Percentiles rank a stretch among this genome's conserved stretches.
Conservation (phyloP, 2,888 invertebrate genomes). For the Cerceris ruficornis region DNA sequence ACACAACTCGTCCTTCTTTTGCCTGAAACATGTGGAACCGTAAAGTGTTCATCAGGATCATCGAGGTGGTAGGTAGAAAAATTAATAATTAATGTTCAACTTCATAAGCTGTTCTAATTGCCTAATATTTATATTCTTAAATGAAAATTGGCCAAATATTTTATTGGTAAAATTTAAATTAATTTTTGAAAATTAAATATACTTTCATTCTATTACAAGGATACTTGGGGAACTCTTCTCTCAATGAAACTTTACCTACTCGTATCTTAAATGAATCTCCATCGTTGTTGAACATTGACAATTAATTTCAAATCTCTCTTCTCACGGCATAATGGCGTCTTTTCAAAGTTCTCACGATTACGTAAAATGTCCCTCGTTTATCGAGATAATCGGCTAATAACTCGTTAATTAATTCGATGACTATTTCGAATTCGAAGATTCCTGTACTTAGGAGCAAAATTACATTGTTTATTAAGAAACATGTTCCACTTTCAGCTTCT, state of each 20-base stretch:
- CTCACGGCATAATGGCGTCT: not conserved
- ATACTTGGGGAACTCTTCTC: not conserved
- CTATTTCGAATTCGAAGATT: not conserved
- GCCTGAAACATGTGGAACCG: constrained; percentile 78
- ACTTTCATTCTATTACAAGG: not conserved
- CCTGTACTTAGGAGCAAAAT: not conserved
- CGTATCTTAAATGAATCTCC: not conserved
- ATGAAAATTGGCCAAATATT: not conserved
- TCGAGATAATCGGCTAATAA: not conserved
- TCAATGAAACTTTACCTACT: not conserved
- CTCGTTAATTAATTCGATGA: not conserved
- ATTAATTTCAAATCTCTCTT: constrained; percentile 19
- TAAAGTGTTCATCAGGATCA: constrained; percentile 78
- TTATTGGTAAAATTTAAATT: not conserved
- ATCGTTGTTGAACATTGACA: constrained; percentile 1
- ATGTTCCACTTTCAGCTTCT: constrained; percentile 83
- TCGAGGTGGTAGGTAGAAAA: constrained; percentile 77
- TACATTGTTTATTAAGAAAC: not conserved
- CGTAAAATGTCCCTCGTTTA: constrained; percentile 18
- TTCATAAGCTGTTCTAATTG: not conserved
- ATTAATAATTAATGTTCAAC: not conserved
- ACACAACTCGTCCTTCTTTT: not conserved
- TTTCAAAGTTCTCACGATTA: constrained; percentile 28
- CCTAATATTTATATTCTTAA: not conserved
- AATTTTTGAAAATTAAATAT: not conserved